Percentiles rank a stretch among this genome's conserved stretches.
These are phyloP conservation scores for Xenentodon cancila DNA, from an alignment of 2,797 vertebrate genomes.

Conservation along the genomic window DNA sequence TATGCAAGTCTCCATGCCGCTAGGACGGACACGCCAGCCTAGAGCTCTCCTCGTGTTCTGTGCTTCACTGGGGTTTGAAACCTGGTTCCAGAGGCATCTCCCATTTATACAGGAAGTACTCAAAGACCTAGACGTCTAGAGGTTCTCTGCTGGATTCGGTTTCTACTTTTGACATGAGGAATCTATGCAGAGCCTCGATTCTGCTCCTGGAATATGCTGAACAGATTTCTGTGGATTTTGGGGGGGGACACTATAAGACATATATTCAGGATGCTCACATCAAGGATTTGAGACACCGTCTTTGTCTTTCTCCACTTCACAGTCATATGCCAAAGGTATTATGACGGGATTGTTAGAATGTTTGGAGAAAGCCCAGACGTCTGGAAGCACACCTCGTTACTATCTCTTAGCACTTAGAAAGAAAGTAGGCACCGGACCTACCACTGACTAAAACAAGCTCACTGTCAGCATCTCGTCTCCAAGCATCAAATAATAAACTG, in stretches of 20 bases:
- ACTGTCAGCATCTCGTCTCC: slow-evolving; percentile 50
- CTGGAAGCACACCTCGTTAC: slow-evolving; percentile 27
- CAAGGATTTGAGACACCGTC: slow-evolving; percentile 8
- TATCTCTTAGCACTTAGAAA: slow-evolving; percentile 19
- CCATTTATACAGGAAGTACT: slow-evolving; percentile 13
- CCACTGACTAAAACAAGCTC: slow-evolving; percentile 44
- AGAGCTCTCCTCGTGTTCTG: not conserved
- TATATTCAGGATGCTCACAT: slow-evolving; percentile 4
- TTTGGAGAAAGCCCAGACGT: slow-evolving; percentile 27
- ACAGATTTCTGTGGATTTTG: slow-evolving; percentile 23
- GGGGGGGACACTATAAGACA: not conserved
- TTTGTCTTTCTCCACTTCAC: slow-evolving; percentile 36
- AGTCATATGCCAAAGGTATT: slow-evolving; percentile 73
- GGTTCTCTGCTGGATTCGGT: slow-evolving; percentile 1
- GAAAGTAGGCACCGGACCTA: slow-evolving; percentile 26
- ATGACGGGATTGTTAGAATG: slow-evolving; percentile 28
- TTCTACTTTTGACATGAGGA: slow-evolving; percentile 11
- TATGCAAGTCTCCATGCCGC: not conserved
- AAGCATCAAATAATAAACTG: slow-evolving; percentile 40
- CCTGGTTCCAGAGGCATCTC: slow-evolving; percentile 5
- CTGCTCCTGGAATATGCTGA: slow-evolving; percentile 17
- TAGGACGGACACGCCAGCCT: not conserved
- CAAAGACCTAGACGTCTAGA: not conserved
- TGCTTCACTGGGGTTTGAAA: slow-evolving; percentile 7
- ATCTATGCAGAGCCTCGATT: slow-evolving; percentile 5